Percentiles rank a stretch among this genome's conserved stretches.
These are phyloP conservation scores for Sebastes nivosus DNA, from an alignment of 2,797 vertebrate genomes.

Conservation along the genomic window DNA sequence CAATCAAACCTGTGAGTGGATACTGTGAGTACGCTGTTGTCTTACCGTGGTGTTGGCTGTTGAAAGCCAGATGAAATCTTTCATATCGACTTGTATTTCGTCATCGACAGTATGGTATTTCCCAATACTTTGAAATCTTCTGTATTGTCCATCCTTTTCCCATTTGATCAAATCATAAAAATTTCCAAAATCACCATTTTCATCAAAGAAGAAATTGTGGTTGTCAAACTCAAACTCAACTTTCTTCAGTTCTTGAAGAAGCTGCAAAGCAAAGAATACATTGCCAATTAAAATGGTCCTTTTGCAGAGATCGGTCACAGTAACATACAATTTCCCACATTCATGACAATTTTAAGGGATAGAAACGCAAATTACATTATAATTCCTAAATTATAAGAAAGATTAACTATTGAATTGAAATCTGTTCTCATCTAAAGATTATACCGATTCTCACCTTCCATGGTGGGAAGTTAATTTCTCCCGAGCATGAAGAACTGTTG, in stretches of 20 bases:
- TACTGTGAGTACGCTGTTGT: background rate
- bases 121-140: conserved; percentile 57
- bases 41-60: conserved; percentile 46
- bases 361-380: background rate
- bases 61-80: conserved; percentile 26
- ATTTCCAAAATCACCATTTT: conserved; percentile 60
- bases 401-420: background rate
- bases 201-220: conserved; percentile 58
- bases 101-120: conserved; percentile 31
- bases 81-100: background rate
- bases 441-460: conserved; percentile 64
- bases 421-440: background rate
- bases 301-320: background rate
- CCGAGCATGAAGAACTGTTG: conserved; percentile 56
- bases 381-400: background rate
- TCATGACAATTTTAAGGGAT: background rate
- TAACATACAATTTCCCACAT: background rate
- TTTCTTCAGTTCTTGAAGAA: conserved; percentile 68
- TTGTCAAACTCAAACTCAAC: conserved; percentile 43
- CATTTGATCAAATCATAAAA: conserved; percentile 76
- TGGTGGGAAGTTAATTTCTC: conserved; percentile 65
- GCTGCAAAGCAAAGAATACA: conserved; percentile 47
- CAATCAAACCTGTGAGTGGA: background rate
- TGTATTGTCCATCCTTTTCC: conserved; percentile 26
- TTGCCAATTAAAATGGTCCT: background rate